Percentiles rank a stretch among this genome's conserved stretches.
These are phyloP conservation scores for Pararge aegeria DNA, from an alignment of 1,140 invertebrate genomes.

Conservation along the genomic window DNA sequence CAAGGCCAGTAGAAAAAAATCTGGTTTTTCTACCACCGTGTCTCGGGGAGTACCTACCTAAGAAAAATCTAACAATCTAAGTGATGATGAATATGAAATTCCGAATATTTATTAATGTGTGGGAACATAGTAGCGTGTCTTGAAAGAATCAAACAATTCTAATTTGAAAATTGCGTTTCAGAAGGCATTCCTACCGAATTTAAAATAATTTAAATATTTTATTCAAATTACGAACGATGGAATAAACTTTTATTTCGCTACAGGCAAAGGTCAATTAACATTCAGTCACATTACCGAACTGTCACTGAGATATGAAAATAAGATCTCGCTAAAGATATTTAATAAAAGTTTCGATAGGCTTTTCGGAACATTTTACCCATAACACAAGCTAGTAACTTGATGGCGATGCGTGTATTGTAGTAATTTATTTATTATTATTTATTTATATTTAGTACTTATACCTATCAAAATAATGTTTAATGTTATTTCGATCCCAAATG, in stretches of 20 bases:
- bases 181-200: conserved; percentile 21
- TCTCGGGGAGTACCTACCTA: too few species aligned
- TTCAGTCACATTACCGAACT: neutral
- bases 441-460: too few species aligned
- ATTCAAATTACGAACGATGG: neutral
- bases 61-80: too few species aligned
- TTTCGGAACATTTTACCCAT: neutral
- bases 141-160: conserved; percentile 14
- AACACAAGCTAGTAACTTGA: too few species aligned
- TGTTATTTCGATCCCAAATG: too few species aligned
- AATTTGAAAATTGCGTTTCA: conserved; percentile 16
- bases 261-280: neutral
- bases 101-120: conserved; percentile 3
- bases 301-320: conserved; percentile 8
- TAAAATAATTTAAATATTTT: conserved; percentile 15
- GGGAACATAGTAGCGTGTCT: conserved; percentile 8
- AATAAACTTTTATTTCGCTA: conserved; percentile 1
- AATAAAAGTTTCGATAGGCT: neutral
- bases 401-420: too few species aligned
- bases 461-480: too few species aligned
- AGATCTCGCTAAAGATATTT: neutral
- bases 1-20: too few species aligned
- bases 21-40: too few species aligned
- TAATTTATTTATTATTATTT: too few species aligned
- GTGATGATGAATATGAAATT: neutral